Evolutionary conservation across 2,113 vertebrate species (phyloP).

Genomic region (Pterocles burchelli): DNA sequence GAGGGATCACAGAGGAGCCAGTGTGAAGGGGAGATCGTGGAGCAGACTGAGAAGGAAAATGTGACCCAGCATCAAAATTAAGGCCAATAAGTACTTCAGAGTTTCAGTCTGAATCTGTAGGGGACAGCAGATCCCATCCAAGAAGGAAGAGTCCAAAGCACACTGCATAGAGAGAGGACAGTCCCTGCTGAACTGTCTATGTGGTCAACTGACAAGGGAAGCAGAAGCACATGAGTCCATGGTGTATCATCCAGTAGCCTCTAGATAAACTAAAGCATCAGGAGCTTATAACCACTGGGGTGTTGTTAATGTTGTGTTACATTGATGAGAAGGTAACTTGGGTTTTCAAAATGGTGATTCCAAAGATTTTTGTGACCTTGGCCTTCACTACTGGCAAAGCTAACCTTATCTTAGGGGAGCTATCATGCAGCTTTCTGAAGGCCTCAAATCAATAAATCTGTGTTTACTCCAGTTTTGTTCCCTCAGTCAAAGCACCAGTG

Average conservation of each 20-base stretch:
- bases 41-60: neutral
- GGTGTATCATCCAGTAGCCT: neutral
- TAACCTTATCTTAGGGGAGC: neutral
- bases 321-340: neutral
- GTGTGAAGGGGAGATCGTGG: rapidly evolving
- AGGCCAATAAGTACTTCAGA: neutral
- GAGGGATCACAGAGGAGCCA: neutral
- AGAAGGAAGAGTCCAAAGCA: neutral
- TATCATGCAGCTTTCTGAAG: neutral
- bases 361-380: neutral
- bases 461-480: neutral
- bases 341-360: neutral
- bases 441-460: neutral
- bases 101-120: neutral
- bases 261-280: neutral
- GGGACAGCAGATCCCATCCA: neutral
- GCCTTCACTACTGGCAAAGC: neutral
- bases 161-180: neutral
- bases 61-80: neutral
- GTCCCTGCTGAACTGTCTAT: neutral
- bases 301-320: neutral
- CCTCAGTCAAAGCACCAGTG: neutral
- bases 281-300: neutral
- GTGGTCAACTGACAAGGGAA: neutral
- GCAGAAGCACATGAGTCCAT: neutral